phyloP scores from a whole-genome alignment of 2,113 vertebrate species.

The Vicugna pacos region DNA sequence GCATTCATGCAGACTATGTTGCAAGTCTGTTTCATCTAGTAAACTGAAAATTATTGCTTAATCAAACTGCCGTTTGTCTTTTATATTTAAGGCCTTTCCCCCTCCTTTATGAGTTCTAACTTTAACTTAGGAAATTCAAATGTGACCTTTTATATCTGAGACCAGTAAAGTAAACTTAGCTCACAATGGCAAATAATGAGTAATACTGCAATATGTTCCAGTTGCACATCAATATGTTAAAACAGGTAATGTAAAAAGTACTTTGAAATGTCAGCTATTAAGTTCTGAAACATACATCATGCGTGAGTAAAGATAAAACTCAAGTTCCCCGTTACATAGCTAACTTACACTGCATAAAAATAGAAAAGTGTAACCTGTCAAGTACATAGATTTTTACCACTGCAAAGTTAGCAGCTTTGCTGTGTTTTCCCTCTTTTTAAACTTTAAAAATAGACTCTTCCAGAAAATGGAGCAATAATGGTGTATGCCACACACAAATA shows the following conservation, averaged over 20 bases:
- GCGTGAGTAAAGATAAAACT: slow-evolving; percentile 85
- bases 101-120: slow-evolving; percentile 78
- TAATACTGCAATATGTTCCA: slow-evolving; percentile 82
- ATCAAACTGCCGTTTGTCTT: slow-evolving; percentile 92
- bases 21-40: slow-evolving; percentile 91
- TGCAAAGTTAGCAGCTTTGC: slow-evolving; percentile 63
- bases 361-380: slow-evolving; percentile 58
- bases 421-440: slow-evolving; percentile 68
- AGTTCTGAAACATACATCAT: slow-evolving; percentile 84
- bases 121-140: slow-evolving; percentile 85
- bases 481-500: slow-evolving; percentile 69
- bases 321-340: slow-evolving; percentile 75
- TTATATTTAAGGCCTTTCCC: slow-evolving; percentile 86
- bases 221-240: slow-evolving; percentile 74
- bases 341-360: slow-evolving; percentile 68
- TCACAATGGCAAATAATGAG: slow-evolving; percentile 80
- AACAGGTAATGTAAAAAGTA: slow-evolving; percentile 80
- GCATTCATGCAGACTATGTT: slow-evolving; percentile 89
- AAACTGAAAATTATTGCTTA: slow-evolving; percentile 91
- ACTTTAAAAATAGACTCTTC: slow-evolving; percentile 70
- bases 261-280: slow-evolving; percentile 84
- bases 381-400: slow-evolving; percentile 68
- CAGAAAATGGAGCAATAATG: slow-evolving; percentile 84
- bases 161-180: slow-evolving; percentile 80
- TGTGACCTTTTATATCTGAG: slow-evolving; percentile 84